Evolutionary conservation across 2,797 vertebrate species (phyloP).

Genomic region (Rhinoraja longicauda): DNA sequence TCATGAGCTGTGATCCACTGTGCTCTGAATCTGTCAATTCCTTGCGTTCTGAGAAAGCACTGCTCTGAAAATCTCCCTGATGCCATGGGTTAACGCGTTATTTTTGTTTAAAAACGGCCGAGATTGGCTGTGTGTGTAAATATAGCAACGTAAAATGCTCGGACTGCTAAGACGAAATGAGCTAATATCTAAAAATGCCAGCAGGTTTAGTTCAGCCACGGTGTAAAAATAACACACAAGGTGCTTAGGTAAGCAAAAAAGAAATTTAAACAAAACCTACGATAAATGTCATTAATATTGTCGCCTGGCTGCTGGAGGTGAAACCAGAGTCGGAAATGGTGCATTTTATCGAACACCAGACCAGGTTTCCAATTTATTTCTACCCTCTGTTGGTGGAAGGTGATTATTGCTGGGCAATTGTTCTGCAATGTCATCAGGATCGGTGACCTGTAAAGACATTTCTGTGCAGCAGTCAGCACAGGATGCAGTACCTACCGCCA

Average conservation of each 20-base stretch:
- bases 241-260: background rate
- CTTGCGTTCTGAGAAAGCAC: background rate
- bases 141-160: background rate
- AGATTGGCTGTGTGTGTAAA: background rate
- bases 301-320: background rate
- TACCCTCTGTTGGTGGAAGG: background rate
- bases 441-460: background rate
- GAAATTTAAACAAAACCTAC: background rate
- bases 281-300: background rate
- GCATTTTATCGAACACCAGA: background rate
- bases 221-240: constrained; percentile 4
- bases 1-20: background rate
- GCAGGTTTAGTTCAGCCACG: background rate
- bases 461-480: background rate
- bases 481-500: background rate
- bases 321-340: background rate
- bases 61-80: background rate
- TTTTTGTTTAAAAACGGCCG: background rate
- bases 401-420: background rate
- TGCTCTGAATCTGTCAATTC: background rate
- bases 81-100: no score
- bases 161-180: background rate
- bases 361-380: constrained; percentile 16
- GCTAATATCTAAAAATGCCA: background rate
- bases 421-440: constrained; percentile 3